phyloP scores from a whole-genome alignment of 1,140 invertebrate genomes.

The Scaptomyza graminum region DNA sequence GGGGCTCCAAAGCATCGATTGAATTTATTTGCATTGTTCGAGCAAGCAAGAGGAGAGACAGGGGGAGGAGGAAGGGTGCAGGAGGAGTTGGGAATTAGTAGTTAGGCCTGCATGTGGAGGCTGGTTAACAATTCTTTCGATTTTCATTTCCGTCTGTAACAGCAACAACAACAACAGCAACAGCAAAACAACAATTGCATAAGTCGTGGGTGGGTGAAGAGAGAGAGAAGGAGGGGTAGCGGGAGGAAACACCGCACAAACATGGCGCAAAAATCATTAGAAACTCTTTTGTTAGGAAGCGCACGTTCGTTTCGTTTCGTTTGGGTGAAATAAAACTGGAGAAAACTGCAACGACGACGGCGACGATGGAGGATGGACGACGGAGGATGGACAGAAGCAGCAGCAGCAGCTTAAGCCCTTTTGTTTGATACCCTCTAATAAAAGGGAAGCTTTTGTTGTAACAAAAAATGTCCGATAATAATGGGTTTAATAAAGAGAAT shows the following conservation, averaged over 20 bases:
- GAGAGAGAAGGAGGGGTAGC: neutral
- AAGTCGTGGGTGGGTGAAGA: neutral
- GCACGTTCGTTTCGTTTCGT: slow-evolving; percentile 53
- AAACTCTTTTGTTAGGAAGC: slow-evolving; percentile 77
- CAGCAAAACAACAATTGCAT: slow-evolving; percentile 49
- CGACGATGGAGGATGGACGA: slow-evolving; percentile 16
- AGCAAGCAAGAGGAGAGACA: slow-evolving; percentile 5
- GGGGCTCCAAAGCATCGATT: slow-evolving; percentile 66
- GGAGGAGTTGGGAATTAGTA: neutral
- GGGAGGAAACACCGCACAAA: slow-evolving; percentile 45
- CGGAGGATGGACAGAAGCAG: slow-evolving; percentile 7
- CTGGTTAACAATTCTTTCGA: slow-evolving; percentile 79
- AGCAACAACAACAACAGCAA: slow-evolving; percentile 48
- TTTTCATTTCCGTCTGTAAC: slow-evolving; percentile 79
- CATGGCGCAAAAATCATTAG: slow-evolving; percentile 81
- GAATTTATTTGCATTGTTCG: slow-evolving; percentile 79
- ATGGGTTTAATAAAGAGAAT: no score
- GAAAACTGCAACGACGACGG: slow-evolving; percentile 47
- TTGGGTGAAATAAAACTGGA: slow-evolving; percentile 64
- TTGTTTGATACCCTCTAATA: neutral
- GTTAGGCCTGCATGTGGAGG: slow-evolving; percentile 15
- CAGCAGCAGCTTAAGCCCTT: slow-evolving; percentile 13
- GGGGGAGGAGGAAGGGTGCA: slow-evolving; percentile 10
- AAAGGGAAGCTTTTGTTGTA: no score
- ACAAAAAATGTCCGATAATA: no score